Evolutionary conservation across 2,113 vertebrate species (phyloP).

Genomic region (Alexandromys fortis): DNA sequence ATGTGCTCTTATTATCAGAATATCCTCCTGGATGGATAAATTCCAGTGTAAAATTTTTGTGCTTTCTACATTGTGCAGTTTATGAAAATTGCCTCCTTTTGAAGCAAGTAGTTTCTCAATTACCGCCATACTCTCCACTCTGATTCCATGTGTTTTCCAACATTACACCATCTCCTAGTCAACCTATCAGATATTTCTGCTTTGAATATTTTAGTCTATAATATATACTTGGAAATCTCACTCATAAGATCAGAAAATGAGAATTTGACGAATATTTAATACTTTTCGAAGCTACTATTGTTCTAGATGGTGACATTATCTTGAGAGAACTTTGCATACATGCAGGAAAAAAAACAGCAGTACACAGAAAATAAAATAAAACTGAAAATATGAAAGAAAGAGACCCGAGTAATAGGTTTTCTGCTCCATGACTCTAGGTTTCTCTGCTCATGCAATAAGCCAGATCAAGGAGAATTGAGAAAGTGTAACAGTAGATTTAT

Average conservation of each 20-base stretch:
- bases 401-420: too few relatives aligned
- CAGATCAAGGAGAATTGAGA: too few relatives aligned
- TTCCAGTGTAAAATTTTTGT: background rate
- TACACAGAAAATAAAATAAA: too few relatives aligned
- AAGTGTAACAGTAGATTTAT: too few relatives aligned
- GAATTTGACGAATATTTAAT: background rate
- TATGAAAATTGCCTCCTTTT: conserved; percentile 4
- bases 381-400: too few relatives aligned
- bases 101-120: background rate
- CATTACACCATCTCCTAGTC: background rate
- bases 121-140: background rate
- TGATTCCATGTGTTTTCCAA: background rate
- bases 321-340: background rate
- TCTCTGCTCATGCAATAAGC: too few relatives aligned
- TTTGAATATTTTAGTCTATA: background rate
- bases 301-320: background rate
- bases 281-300: background rate
- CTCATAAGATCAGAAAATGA: background rate
- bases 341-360: too few relatives aligned
- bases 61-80: background rate
- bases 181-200: background rate
- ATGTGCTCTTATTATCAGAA: background rate
- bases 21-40: background rate
- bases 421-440: too few relatives aligned
- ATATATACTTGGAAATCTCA: background rate